Evolutionary conservation across 2,113 vertebrate species (phyloP).

Genomic region (Cinclus cinclus): DNA sequence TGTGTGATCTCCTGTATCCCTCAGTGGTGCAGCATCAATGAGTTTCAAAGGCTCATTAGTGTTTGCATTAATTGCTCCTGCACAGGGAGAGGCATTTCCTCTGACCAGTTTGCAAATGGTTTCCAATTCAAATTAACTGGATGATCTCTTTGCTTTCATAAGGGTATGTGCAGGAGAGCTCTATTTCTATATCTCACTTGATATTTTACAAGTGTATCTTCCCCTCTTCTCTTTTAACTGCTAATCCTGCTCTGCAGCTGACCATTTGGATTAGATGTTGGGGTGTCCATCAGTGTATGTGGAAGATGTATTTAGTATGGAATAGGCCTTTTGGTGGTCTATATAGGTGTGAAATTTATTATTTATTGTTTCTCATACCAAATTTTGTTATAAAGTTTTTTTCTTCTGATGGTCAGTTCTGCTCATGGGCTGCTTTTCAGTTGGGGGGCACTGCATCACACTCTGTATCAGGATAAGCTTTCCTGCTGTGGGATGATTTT

Average conservation of each 20-base stretch:
- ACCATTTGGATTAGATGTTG: neutral
- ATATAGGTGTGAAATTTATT: neutral
- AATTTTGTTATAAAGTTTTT: neutral
- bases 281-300: fast-evolving
- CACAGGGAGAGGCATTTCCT: neutral
- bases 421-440: neutral
- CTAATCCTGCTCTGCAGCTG: neutral
- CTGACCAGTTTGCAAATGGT: neutral
- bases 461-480: neutral
- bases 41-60: neutral
- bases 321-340: neutral
- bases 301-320: neutral
- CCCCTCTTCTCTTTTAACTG: neutral
- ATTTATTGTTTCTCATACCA: neutral
- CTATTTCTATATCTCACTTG: neutral
- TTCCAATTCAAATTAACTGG: neutral
- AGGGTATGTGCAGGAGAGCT: neutral
- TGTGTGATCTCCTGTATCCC: neutral
- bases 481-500: neutral
- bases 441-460: neutral
- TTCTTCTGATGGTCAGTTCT: neutral
- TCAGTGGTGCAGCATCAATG: neutral
- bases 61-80: neutral
- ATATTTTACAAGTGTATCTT: neutral
- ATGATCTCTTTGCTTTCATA: neutral